A percentile compares a stretch with the other conserved stretches of the same genome.
These are phyloP conservation scores for Hermaeophaga mercurialis DNA, from an alignment of 2,888 invertebrate species.

Conservation along the genomic window DNA sequence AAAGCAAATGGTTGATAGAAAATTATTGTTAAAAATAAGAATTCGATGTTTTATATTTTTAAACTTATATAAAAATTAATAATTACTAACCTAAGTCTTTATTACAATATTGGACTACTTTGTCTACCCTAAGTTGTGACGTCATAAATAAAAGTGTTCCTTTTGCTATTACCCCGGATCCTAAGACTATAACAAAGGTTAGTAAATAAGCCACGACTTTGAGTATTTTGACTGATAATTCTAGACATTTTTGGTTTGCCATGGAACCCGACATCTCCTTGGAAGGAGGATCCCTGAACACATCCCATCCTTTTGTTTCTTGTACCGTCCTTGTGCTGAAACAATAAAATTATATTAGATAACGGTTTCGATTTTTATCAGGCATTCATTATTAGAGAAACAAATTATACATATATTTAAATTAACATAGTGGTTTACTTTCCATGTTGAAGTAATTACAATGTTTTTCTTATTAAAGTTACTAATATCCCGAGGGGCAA, in stretches of 20 bases:
- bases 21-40: too few relatives aligned
- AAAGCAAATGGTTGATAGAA: too few relatives aligned
- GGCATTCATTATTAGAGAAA: not conserved
- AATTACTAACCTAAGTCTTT: constrained; percentile 73
- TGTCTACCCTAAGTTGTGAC: constrained; percentile 81
- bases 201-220: constrained; percentile 85
- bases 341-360: constrained; percentile 38
- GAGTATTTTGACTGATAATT: constrained; percentile 80
- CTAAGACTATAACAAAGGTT: constrained; percentile 84
- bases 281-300: constrained; percentile 89
- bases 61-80: too few relatives aligned
- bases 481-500: too few relatives aligned
- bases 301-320: constrained; percentile 96
- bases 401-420: constrained; percentile 1
- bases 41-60: too few relatives aligned
- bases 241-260: constrained; percentile 85
- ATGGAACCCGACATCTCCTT: constrained; percentile 88
- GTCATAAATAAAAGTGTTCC: constrained; percentile 91
- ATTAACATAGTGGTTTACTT: not conserved
- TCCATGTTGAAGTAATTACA: too few relatives aligned
- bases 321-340: constrained; percentile 80
- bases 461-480: too few relatives aligned
- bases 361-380: not conserved
- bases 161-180: constrained; percentile 85
- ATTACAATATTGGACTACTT: constrained; percentile 81